phyloP scores from a whole-genome alignment of 64 coral and sea anemone species.

The Cladopsammia gracilis region DNA sequence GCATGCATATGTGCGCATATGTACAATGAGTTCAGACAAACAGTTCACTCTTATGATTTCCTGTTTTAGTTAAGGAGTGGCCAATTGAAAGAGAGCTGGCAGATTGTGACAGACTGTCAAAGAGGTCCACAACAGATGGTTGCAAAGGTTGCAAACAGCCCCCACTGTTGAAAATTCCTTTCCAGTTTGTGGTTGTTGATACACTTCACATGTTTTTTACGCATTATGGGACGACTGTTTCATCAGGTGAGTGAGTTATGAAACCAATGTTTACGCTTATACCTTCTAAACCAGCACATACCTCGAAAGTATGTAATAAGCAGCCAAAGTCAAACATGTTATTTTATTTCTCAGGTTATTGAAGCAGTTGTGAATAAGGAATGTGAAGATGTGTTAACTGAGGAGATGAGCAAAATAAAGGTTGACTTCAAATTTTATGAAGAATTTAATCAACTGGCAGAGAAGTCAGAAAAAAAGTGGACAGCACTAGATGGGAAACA shows the following conservation, averaged over 20 bases:
- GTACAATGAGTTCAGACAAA: not conserved
- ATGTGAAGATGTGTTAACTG: not conserved
- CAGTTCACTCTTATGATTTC: not conserved
- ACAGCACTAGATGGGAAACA: not conserved
- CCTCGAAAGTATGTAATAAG: too few relatives aligned
- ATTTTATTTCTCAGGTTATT: not conserved
- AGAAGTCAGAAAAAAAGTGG: not conserved
- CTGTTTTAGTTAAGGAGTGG: slow-evolving; percentile 64
- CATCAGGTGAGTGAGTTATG: slow-evolving; percentile 39
- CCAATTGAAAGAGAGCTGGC: slow-evolving; percentile 36
- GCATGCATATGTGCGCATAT: too few relatives aligned
- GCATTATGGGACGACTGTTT: slow-evolving; percentile 69
- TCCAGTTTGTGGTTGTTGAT: slow-evolving; percentile 38
- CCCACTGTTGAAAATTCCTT: slow-evolving; percentile 38
- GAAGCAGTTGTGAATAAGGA: slow-evolving; percentile 15
- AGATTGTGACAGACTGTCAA: not conserved
- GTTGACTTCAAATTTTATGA: slow-evolving; percentile 13
- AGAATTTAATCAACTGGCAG: not conserved
- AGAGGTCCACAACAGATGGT: slow-evolving; percentile 7
- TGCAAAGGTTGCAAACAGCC: slow-evolving; percentile 35
- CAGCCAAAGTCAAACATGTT: too few relatives aligned
- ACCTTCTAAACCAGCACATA: too few relatives aligned
- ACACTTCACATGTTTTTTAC: slow-evolving; percentile 48
- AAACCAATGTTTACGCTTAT: not conserved
- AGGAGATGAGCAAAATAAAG: not conserved